Conservation (phyloP, 2,113 vertebrate species). For the Corydoras maculifer region DNA sequence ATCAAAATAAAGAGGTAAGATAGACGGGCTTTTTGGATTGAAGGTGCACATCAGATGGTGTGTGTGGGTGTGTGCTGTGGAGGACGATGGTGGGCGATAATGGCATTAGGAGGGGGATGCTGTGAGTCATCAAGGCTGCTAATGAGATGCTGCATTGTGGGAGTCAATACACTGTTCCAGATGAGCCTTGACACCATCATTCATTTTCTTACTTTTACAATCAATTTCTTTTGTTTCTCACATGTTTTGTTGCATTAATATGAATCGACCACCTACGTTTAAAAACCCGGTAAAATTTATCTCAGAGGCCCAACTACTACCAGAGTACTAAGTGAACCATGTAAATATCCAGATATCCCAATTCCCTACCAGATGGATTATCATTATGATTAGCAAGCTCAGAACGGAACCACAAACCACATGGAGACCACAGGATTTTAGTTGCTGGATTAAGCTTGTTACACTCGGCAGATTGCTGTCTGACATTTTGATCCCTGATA, state of each 20-base stretch:
- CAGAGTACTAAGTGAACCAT: conserved; percentile 1
- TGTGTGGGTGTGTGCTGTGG: conserved; percentile 21
- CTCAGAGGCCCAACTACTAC: neutral
- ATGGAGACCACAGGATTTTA: conserved; percentile 14
- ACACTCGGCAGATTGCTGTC: neutral
- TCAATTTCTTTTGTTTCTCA: neutral
- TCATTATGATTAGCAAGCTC: conserved; percentile 25
- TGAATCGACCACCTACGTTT: conserved; percentile 7
- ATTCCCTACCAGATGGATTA: conserved; percentile 31
- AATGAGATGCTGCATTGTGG: conserved; percentile 39
- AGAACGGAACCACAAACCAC: conserved; percentile 19
- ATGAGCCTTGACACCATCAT: neutral
- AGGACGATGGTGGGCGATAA: conserved; percentile 3
- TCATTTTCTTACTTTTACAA: neutral
- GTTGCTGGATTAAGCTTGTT: conserved; percentile 10
- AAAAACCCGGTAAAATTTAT: neutral
- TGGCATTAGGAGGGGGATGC: conserved; percentile 19
- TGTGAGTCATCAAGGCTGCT: conserved; percentile 47
- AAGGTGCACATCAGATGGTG: conserved; percentile 22
- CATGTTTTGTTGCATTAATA: neutral
- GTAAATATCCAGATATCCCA: neutral
- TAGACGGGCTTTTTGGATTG: neutral
- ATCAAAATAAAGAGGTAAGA: neutral
- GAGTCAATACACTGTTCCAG: conserved; percentile 18
- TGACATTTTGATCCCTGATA: conserved; percentile 11